Conservation (phyloP, 2,113 vertebrate genomes). For the Amblyornis subalaris region DNA sequence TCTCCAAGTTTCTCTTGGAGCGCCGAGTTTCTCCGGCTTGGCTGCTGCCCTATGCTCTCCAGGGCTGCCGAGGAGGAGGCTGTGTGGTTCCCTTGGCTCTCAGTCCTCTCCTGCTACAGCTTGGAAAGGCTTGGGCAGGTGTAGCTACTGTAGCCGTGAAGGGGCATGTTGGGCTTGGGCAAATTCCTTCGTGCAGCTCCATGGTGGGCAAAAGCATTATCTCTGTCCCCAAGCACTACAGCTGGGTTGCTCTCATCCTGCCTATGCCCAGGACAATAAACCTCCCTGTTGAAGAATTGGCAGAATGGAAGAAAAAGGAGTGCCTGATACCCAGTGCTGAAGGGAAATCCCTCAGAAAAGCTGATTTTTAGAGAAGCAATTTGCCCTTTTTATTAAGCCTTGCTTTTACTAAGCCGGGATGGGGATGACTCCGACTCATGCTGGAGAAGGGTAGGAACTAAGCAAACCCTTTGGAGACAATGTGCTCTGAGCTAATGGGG, state of each 20-base stretch:
- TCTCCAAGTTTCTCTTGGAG: not conserved
- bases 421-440: not conserved
- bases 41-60: not conserved
- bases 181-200: not conserved
- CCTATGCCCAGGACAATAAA: not conserved
- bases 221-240: not conserved
- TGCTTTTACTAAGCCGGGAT: not conserved
- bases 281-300: not conserved
- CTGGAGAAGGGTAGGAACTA: not conserved
- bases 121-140: not conserved
- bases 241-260: not conserved
- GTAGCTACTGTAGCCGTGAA: not conserved
- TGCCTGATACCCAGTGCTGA: not conserved
- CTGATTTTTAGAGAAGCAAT: not conserved
- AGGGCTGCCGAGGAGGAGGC: not conserved
- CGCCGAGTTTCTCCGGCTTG: not conserved
- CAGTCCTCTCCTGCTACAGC: accelerated
- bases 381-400: not conserved
- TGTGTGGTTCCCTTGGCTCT: not conserved
- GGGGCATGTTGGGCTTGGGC: not conserved
- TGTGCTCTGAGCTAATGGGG: not conserved
- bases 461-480: not conserved
- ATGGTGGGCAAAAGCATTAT: accelerated
- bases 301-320: not conserved
- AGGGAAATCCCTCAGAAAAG: not conserved